Evolutionary conservation across 2,113 vertebrate species (phyloP).

Genomic region (Takifugu flavidus): DNA sequence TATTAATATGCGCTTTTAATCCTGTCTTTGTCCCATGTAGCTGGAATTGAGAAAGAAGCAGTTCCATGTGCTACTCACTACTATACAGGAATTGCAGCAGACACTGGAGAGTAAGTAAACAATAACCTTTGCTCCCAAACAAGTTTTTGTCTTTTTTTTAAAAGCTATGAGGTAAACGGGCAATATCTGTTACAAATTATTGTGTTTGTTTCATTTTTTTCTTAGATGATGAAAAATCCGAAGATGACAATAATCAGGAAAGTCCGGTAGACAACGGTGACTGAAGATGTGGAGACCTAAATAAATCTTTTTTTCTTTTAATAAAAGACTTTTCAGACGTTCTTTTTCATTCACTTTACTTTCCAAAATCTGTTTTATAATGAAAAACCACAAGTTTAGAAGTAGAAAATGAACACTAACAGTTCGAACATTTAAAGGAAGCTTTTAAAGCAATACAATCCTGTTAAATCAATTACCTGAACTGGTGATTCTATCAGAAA

Average conservation of each 20-base stretch:
- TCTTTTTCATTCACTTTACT: background rate
- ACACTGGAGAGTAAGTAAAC: conserved; percentile 93
- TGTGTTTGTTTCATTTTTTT: conserved; percentile 16
- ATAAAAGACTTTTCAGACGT: background rate
- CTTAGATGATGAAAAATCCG: conserved; percentile 93
- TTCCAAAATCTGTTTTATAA: background rate
- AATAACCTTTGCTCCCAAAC: background rate
- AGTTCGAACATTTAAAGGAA: background rate
- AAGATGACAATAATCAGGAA: conserved; percentile 83
- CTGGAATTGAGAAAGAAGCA: conserved; percentile 96
- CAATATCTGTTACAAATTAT: too few relatives aligned
- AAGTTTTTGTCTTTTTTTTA: too few relatives aligned
- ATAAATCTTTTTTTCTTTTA: conserved; percentile 17
- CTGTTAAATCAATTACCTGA: background rate
- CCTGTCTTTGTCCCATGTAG: conserved; percentile 58
- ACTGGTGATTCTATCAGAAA: too few relatives aligned
- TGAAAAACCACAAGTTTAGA: too few relatives aligned
- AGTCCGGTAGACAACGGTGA: conserved; percentile 78
- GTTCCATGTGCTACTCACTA: conserved; percentile 96
- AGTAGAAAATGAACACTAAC: too few relatives aligned
- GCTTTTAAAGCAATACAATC: background rate
- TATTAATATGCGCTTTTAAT: background rate
- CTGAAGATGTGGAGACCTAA: conserved; percentile 49
- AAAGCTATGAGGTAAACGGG: too few relatives aligned
- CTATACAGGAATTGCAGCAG: conserved; percentile 97